Percentiles rank a stretch among this genome's conserved stretches.
Evolutionary conservation across 2,888 invertebrate species (phyloP).

Genomic region (Sarcophaga subvicina): DNA sequence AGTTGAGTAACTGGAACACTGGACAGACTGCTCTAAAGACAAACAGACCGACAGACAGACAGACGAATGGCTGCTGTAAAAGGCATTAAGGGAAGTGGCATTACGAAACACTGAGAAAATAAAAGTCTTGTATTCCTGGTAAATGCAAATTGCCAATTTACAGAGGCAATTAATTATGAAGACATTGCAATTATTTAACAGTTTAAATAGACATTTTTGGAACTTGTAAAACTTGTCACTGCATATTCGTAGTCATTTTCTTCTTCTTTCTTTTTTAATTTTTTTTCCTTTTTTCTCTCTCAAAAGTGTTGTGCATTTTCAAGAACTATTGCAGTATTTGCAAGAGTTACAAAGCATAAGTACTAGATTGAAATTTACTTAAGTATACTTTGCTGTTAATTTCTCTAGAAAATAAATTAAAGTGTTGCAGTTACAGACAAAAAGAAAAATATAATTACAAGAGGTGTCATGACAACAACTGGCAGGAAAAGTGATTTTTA

Average conservation of each 20-base stretch:
- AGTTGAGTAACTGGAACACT: background rate
- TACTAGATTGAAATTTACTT: no score
- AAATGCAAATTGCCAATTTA: constrained; percentile 61
- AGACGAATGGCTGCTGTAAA: no score
- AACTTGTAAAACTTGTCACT: constrained; percentile 32
- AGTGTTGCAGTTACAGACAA: no score
- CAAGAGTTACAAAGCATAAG: no score
- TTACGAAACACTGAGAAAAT: background rate
- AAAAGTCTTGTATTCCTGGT: background rate
- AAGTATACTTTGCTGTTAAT: no score
- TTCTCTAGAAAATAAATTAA: no score
- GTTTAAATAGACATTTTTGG: constrained; percentile 46
- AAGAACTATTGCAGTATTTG: background rate
- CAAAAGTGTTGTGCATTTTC: background rate
- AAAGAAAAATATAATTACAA: no score
- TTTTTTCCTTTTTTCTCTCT: background rate
- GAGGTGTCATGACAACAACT: no score
- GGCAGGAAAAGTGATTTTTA: no score
- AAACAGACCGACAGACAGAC: background rate
- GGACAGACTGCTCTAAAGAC: background rate
- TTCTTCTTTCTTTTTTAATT: background rate
- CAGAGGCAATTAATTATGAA: constrained; percentile 56
- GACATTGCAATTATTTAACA: constrained; percentile 47
- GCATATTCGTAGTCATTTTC: background rate
- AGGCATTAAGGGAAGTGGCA: background rate